A percentile compares a stretch with the other conserved stretches of the same genome.
These are phyloP conservation scores for Oceanodroma leucorhoa DNA, from an alignment of 2,797 vertebrate species.

Conservation along the genomic window DNA sequence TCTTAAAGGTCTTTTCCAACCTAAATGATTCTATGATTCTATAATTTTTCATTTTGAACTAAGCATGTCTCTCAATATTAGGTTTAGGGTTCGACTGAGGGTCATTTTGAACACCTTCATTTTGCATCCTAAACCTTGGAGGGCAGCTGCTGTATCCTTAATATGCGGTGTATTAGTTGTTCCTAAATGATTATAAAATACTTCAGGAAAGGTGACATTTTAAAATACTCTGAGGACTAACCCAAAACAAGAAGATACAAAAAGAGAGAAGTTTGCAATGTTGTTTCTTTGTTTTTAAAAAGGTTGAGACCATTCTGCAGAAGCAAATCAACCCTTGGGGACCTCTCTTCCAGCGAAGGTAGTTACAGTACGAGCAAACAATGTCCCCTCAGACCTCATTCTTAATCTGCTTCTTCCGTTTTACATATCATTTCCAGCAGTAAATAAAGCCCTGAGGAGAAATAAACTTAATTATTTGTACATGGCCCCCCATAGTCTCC, in stretches of 20 bases:
- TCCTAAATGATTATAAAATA: neutral
- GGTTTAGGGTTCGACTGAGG: neutral
- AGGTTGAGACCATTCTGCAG: neutral
- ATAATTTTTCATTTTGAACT: neutral
- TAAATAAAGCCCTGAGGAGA: constrained; percentile 23
- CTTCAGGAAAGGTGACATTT: neutral
- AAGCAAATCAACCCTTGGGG: neutral
- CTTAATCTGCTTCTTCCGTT: neutral
- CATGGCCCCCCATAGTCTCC: neutral
- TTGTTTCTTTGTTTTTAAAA: neutral
- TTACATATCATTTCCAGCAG: constrained; percentile 54
- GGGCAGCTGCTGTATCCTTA: neutral
- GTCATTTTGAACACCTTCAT: neutral
- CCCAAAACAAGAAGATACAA: neutral
- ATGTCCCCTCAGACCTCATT: neutral
- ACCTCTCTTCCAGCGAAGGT: neutral
- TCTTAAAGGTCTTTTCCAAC: neutral
- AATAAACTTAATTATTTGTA: constrained; percentile 37
- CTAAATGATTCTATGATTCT: neutral
- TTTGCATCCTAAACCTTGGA: neutral
- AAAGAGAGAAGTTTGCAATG: neutral
- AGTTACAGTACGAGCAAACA: neutral
- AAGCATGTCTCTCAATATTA: neutral
- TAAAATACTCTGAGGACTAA: neutral
- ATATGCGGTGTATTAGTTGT: neutral